These are phyloP conservation scores for Melospiza melodia DNA, from an alignment of 2,113 vertebrate genomes.

Conservation along the genomic window DNA sequence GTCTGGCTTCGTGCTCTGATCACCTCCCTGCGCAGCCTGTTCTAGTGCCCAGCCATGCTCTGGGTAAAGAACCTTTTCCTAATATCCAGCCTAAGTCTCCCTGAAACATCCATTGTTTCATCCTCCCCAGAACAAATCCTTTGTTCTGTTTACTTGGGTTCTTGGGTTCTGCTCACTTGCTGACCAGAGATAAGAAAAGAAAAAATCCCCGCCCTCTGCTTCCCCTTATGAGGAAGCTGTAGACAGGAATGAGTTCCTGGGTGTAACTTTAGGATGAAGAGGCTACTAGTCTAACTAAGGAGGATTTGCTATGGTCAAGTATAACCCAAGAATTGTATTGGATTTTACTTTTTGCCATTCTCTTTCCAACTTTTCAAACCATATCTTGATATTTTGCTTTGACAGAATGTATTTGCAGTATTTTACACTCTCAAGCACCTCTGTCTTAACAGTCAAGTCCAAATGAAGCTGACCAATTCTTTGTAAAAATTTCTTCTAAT, in stretches of 20 bases:
- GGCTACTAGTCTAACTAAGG: neutral
- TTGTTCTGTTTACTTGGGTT: neutral
- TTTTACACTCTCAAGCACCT: neutral
- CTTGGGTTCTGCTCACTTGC: neutral
- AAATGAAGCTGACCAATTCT: neutral
- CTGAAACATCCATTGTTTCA: neutral
- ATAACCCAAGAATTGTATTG: neutral
- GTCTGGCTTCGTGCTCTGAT: neutral
- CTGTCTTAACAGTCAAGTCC: neutral
- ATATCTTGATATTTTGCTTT: neutral
- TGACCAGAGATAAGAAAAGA: neutral
- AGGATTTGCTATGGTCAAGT: neutral
- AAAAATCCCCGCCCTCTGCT: neutral
- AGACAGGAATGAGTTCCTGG: neutral
- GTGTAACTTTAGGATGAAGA: neutral
- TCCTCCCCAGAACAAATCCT: too few relatives aligned
- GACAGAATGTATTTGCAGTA: neutral
- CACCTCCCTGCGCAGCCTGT: neutral
- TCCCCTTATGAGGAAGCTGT: neutral
- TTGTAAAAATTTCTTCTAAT: neutral
- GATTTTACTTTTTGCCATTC: neutral
- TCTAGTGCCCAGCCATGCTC: fast-evolving
- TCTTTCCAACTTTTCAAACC: neutral
- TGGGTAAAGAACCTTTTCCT: too few relatives aligned
- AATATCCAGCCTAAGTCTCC: neutral